Conservation (phyloP, 2,797 vertebrate species). For the Chelon auratus region DNA sequence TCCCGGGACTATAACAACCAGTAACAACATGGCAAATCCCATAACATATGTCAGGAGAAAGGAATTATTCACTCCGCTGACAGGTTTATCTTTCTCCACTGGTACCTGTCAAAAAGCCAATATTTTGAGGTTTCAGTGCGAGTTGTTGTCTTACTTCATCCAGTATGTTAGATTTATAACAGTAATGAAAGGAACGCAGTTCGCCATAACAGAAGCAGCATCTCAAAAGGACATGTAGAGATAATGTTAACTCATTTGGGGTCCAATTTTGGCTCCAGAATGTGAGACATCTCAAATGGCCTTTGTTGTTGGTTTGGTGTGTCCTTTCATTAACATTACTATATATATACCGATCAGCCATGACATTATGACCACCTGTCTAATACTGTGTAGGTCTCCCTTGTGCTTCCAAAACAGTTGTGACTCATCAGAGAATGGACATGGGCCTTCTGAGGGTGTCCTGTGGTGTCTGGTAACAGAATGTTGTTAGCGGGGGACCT, state of each 20-base stretch:
- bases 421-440: no score
- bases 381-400: no score
- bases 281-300: no score
- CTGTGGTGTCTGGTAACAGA: no score
- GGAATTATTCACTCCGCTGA: conserved; percentile 77
- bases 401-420: no score
- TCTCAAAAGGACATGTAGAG: conserved; percentile 18
- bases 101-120: conserved; percentile 73
- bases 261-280: no score
- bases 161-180: conserved; percentile 50
- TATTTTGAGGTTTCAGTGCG: conserved; percentile 55
- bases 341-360: no score
- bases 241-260: conserved; percentile 12
- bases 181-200: conserved; percentile 50
- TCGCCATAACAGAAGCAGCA: conserved; percentile 14
- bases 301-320: no score
- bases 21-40: conserved; percentile 61
- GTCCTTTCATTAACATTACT: no score
- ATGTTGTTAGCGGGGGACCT: no score
- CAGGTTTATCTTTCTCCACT: conserved; percentile 78
- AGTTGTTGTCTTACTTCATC: conserved; percentile 58
- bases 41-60: conserved; percentile 64
- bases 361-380: no score
- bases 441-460: no score
- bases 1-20: conserved; percentile 52